Conservation (phyloP, 2,797 vertebrate species). For the Gallinago solitaria region DNA sequence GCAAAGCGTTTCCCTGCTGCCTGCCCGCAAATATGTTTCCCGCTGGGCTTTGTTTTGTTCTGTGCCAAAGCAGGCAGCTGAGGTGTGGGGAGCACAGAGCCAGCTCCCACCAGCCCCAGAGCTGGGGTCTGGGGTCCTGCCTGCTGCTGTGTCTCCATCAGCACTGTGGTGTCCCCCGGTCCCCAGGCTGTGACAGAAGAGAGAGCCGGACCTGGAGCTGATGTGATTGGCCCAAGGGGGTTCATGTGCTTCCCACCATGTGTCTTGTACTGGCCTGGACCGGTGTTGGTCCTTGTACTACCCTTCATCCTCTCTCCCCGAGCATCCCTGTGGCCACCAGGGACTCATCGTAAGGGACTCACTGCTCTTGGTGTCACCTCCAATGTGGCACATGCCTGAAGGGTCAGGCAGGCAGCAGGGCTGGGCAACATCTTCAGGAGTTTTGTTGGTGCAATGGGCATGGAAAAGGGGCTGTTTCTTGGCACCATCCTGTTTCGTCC, state of each 20-base stretch:
- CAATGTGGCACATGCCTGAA: accelerated
- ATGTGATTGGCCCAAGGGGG: accelerated
- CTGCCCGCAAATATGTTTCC: neutral
- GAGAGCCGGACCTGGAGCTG: accelerated
- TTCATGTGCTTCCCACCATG: neutral
- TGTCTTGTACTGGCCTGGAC: neutral
- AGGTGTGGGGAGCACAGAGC: neutral
- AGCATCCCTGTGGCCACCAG: neutral
- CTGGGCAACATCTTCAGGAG: neutral
- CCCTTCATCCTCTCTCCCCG: neutral
- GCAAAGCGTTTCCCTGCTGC: neutral
- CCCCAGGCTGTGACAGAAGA: neutral
- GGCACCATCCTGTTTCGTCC: neutral
- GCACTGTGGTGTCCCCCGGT: neutral
- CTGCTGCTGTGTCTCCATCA: neutral
- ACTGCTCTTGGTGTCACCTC: neutral
- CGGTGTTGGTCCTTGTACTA: neutral
- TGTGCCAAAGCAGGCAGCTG: neutral
- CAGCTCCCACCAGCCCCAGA: neutral
- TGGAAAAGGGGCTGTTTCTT: neutral
- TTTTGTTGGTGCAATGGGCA: neutral
- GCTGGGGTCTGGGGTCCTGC: neutral
- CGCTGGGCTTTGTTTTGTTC: constrained; percentile 3
- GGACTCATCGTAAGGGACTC: neutral
- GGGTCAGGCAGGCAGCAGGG: neutral